These are phyloP conservation scores for Sebastes variabilis DNA, from an alignment of 2,797 vertebrate species.

Conservation along the genomic window DNA sequence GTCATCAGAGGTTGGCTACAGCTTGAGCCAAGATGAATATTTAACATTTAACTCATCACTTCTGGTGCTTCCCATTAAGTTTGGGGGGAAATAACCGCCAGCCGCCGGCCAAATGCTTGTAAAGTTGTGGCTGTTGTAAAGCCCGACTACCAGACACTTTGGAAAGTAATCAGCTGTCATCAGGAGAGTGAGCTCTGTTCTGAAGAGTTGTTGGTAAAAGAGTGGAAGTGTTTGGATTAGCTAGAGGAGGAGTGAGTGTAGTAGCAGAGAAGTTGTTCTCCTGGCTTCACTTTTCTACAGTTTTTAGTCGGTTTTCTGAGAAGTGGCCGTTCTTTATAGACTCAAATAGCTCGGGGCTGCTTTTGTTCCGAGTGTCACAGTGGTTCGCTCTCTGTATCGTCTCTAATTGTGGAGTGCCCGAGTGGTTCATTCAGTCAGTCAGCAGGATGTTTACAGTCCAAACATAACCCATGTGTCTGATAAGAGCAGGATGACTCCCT, in stretches of 20 bases:
- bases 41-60: conserved; percentile 54
- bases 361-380: conserved; percentile 25
- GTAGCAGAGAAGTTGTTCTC: conserved; percentile 11
- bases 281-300: not conserved
- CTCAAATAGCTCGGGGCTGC: not conserved
- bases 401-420: conserved; percentile 9
- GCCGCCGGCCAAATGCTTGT: conserved; percentile 49
- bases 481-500: conserved; percentile 61
- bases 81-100: conserved; percentile 32
- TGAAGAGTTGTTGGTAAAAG: conserved; percentile 29
- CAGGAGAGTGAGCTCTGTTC: conserved; percentile 16
- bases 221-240: conserved; percentile 36
- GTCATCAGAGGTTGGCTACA: conserved; percentile 50
- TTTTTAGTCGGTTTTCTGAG: not conserved
- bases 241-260: conserved; percentile 1
- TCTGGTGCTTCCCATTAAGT: conserved; percentile 33
- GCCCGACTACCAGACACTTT: conserved; percentile 46
- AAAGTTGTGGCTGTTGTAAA: conserved; percentile 51
- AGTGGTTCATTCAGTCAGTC: conserved; percentile 46
- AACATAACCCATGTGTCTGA: conserved; percentile 58
- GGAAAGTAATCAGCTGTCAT: conserved; percentile 57
- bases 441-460: conserved; percentile 74
- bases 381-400: not conserved
- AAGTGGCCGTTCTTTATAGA: not conserved
- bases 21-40: conserved; percentile 56